Evolutionary conservation across 2,113 vertebrate genomes (phyloP).

Genomic region (Eolophus roseicapilla): DNA sequence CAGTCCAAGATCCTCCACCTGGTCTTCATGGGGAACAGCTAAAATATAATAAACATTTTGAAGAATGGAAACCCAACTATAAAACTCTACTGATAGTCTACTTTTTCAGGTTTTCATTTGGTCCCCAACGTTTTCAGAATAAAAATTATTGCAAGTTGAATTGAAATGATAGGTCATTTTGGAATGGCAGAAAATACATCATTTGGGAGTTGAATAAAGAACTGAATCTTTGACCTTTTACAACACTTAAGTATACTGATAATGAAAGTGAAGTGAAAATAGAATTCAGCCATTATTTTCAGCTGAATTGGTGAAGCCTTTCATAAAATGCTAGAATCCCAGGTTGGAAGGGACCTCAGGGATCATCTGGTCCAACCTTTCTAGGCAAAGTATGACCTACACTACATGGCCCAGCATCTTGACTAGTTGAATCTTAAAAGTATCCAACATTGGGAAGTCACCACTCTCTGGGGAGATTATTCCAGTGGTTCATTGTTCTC

Average conservation of each 20-base stretch:
- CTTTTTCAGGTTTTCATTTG: background rate
- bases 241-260: background rate
- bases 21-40: background rate
- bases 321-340: background rate
- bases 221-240: background rate
- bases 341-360: background rate
- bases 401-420: background rate
- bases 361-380: background rate
- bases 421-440: background rate
- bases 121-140: background rate
- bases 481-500: background rate
- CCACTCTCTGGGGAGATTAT: background rate
- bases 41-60: background rate
- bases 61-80: background rate
- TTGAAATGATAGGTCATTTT: background rate
- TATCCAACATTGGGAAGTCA: background rate
- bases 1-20: background rate
- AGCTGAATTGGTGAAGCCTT: background rate
- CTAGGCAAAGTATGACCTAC: background rate
- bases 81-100: background rate
- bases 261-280: background rate
- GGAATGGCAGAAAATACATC: background rate
- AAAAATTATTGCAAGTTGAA: background rate
- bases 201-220: background rate
- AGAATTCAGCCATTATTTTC: background rate